Evolutionary conservation across 2,888 invertebrate species (phyloP).

Genomic region (Agapostemon virescens): DNA sequence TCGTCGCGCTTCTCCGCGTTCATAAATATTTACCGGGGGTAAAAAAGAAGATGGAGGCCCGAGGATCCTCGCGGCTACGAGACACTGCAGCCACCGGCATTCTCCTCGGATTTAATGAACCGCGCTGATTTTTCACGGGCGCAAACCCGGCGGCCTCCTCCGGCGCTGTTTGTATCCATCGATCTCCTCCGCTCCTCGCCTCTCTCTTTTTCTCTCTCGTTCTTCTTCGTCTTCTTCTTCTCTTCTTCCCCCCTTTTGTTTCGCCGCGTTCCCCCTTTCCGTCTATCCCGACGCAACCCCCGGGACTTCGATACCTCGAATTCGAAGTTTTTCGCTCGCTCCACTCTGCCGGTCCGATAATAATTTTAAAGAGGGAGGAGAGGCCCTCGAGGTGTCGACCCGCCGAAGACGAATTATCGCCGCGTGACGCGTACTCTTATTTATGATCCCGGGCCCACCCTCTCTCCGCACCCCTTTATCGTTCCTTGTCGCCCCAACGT

Average conservation of each 20-base stretch:
- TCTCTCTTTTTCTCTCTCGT: neutral
- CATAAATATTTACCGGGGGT: constrained; percentile 78
- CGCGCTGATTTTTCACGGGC: constrained; percentile 77
- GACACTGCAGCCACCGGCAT: constrained; percentile 61
- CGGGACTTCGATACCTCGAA: constrained; percentile 33
- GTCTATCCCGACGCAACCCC: constrained; percentile 8
- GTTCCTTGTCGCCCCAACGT: constrained; percentile 3
- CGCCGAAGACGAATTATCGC: constrained; percentile 73
- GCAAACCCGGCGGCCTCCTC: constrained; percentile 54
- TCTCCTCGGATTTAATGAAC: constrained; percentile 78
- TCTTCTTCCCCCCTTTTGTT: constrained; percentile 11
- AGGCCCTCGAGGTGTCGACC: constrained; percentile 67
- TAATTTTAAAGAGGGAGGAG: constrained; percentile 64
- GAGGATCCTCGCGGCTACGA: constrained; percentile 36
- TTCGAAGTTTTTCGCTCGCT: constrained; percentile 42
- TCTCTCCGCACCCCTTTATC: constrained; percentile 33
- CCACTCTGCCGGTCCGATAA: constrained; percentile 53
- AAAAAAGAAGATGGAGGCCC: constrained; percentile 41
- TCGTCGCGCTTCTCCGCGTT: constrained; percentile 72
- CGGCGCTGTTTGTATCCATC: constrained; percentile 70
- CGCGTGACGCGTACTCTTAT: constrained; percentile 71
- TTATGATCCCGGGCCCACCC: constrained; percentile 59
- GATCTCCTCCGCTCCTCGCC: constrained; percentile 25
- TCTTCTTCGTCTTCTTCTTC: neutral
- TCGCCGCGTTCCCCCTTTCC: constrained; percentile 20